Evolutionary conservation across 2,797 vertebrate genomes (phyloP).

Genomic region (Spheniscus humboldti): DNA sequence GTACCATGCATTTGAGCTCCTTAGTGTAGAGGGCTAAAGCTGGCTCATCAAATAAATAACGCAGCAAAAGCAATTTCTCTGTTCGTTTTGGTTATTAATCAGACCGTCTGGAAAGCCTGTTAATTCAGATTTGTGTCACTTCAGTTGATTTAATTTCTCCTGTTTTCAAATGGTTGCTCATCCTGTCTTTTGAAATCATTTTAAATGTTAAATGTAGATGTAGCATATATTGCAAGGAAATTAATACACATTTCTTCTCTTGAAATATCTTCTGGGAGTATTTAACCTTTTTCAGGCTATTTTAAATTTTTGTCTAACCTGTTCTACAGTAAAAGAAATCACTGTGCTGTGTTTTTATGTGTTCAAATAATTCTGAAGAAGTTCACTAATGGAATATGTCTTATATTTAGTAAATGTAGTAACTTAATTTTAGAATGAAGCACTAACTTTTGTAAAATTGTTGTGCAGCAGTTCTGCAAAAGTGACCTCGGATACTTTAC

Average conservation of each 20-base stretch:
- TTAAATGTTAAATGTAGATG: background rate
- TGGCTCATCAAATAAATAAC: background rate
- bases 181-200: background rate
- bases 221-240: background rate
- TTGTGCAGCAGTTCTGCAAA: background rate
- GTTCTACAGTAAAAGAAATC: background rate
- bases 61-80: background rate
- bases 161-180: background rate
- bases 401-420: background rate
- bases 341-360: background rate
- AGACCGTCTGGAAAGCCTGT: background rate
- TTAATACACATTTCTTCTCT: background rate
- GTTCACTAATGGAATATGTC: background rate
- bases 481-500: background rate
- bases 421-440: background rate
- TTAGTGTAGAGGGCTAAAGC: background rate
- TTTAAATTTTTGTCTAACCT: background rate
- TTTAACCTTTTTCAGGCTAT: conserved; percentile 14
- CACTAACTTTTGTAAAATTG: background rate
- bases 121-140: background rate
- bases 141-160: background rate
- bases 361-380: background rate
- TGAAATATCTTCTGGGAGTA: background rate
- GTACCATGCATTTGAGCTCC: background rate
- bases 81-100: background rate